phyloP scores from a whole-genome alignment of 2,888 invertebrate species.

The Drosophila emarginata region DNA sequence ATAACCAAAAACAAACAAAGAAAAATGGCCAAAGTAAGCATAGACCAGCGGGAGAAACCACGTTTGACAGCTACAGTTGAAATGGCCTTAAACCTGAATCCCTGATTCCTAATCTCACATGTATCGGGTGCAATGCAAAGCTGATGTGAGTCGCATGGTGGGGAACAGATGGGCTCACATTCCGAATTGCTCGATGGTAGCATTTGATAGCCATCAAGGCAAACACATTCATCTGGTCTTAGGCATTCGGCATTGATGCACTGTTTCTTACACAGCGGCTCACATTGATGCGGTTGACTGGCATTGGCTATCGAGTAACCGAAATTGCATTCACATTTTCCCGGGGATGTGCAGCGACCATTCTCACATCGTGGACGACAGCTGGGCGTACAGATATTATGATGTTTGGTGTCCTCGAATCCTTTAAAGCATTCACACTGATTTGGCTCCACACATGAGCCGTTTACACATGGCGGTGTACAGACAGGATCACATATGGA shows the following conservation, averaged over 20 bases:
- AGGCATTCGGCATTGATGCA: constrained; percentile 83
- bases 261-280: constrained; percentile 65
- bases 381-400: constrained; percentile 71
- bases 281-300: constrained; percentile 72
- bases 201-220: constrained; percentile 81
- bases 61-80: constrained; percentile 24
- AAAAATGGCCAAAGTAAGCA: constrained; percentile 60
- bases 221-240: constrained; percentile 84
- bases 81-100: constrained; percentile 41
- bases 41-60: constrained; percentile 47
- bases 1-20: constrained; percentile 63
- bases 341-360: constrained; percentile 83
- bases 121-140: constrained; percentile 74
- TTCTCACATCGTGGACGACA: constrained; percentile 80
- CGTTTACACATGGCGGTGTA: constrained; percentile 80
- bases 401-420: constrained; percentile 76
- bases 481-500: constrained; percentile 80
- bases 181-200: constrained; percentile 70
- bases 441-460: constrained; percentile 82
- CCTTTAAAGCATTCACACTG: constrained; percentile 77
- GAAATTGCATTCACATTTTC: constrained; percentile 83
- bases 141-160: constrained; percentile 75
- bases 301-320: constrained; percentile 77
- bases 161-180: constrained; percentile 76
- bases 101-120: constrained; percentile 85